Conservation (phyloP, 2,113 vertebrate genomes). For the Tor tambroides region DNA sequence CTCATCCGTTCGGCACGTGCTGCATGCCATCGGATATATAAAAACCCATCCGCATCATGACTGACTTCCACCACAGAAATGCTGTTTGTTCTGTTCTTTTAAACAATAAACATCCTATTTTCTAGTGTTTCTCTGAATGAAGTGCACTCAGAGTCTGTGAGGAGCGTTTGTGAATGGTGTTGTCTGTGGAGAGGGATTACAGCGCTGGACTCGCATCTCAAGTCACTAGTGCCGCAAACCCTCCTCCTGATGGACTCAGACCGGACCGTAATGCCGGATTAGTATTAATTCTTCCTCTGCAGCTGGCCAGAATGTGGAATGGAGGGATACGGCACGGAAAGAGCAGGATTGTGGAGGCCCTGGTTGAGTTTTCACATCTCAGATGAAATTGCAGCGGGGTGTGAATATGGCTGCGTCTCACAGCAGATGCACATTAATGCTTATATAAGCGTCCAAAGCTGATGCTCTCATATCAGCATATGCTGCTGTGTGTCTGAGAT, state of each 20-base stretch:
- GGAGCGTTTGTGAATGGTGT: neutral
- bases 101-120: neutral
- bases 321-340: neutral
- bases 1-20: constrained; percentile 4
- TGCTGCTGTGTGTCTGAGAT: neutral
- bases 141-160: neutral
- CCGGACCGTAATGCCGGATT: constrained; percentile 54
- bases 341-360: too few relatives aligned
- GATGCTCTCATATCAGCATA: neutral
- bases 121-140: neutral
- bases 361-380: neutral
- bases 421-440: neutral
- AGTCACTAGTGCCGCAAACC: constrained; percentile 43
- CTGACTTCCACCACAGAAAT: neutral
- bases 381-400: neutral
- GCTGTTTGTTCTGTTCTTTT: neutral
- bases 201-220: constrained; percentile 44
- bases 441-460: neutral
- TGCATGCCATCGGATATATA: neutral
- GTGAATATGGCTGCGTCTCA: neutral
- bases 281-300: constrained; percentile 53
- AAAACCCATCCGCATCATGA: neutral
- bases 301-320: constrained; percentile 33
- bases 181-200: neutral
- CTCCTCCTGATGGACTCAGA: constrained; percentile 49